Conservation (phyloP, 2,113 vertebrate genomes). For the Otis tarda region DNA sequence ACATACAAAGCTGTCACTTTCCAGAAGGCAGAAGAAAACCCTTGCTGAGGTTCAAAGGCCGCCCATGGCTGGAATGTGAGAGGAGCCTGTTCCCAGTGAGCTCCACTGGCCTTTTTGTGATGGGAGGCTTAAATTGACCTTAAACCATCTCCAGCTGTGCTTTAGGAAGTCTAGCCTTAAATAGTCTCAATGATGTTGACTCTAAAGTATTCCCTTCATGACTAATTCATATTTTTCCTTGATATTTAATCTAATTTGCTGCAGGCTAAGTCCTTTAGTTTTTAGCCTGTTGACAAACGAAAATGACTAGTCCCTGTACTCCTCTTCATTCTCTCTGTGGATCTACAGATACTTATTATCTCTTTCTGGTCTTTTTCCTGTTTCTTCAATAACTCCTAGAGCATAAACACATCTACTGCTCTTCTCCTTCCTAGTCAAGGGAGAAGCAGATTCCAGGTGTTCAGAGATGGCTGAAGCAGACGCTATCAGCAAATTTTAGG, state of each 20-base stretch:
- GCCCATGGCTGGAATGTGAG: rapidly evolving
- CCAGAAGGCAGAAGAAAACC: background rate
- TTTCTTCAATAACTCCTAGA: background rate
- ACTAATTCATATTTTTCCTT: conserved; percentile 29
- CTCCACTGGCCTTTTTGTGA: background rate
- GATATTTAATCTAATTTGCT: conserved; percentile 44
- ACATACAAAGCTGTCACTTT: background rate
- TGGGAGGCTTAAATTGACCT: background rate
- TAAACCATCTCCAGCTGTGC: conserved; percentile 33
- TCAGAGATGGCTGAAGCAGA: background rate
- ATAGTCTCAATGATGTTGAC: background rate
- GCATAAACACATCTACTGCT: conserved; percentile 15
- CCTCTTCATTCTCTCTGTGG: background rate
- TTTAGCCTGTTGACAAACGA: background rate
- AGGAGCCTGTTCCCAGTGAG: rapidly evolving
- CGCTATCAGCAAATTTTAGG: background rate
- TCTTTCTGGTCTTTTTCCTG: background rate
- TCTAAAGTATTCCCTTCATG: conserved; percentile 17
- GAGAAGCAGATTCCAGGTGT: background rate
- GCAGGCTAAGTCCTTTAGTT: background rate
- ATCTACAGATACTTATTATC: background rate
- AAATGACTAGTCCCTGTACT: background rate
- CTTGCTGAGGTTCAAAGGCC: background rate
- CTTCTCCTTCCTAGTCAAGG: background rate
- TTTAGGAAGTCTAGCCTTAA: conserved; percentile 28